Evolutionary conservation across 1,140 invertebrate species (phyloP).

Genomic region (Arctopsyche grandis): DNA sequence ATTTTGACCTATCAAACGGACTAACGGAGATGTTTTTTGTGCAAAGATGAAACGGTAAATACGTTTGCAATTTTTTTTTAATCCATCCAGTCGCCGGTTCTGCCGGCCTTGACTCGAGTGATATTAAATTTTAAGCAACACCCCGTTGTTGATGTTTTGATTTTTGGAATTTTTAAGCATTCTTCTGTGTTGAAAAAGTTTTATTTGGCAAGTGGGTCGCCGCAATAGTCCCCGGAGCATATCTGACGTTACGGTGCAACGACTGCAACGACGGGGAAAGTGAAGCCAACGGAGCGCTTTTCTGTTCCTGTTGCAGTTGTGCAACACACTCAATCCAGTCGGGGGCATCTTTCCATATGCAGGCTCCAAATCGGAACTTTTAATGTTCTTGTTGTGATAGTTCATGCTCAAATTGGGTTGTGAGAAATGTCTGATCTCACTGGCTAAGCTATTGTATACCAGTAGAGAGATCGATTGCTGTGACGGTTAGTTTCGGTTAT

Average conservation of each 20-base stretch:
- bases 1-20: not conserved
- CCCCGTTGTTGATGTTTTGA: not conserved
- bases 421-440: too few species aligned
- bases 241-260: slow-evolving; percentile 32
- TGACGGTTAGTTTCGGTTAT: too few species aligned
- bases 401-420: too few species aligned
- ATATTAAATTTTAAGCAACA: not conserved
- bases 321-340: not conserved
- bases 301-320: slow-evolving; percentile 22
- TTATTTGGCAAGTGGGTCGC: slow-evolving; percentile 14
- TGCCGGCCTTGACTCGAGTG: slow-evolving; percentile 18
- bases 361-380: too few species aligned
- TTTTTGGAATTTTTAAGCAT: not conserved
- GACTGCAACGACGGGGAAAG: slow-evolving; percentile 35
- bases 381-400: too few species aligned
- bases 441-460: too few species aligned
- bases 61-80: slow-evolving; percentile 19
- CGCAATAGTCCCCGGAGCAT: slow-evolving; percentile 36
- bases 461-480: too few species aligned
- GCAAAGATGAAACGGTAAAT: slow-evolving; percentile 31
- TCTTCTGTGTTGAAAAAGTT: not conserved
- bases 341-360: too few species aligned
- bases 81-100: not conserved
- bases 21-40: slow-evolving; percentile 35
- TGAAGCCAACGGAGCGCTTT: slow-evolving; percentile 22